A percentile compares a stretch with the other conserved stretches of the same genome.
phyloP scores from a whole-genome alignment of 2,797 vertebrate species.

The Fistularia tabacaria region DNA sequence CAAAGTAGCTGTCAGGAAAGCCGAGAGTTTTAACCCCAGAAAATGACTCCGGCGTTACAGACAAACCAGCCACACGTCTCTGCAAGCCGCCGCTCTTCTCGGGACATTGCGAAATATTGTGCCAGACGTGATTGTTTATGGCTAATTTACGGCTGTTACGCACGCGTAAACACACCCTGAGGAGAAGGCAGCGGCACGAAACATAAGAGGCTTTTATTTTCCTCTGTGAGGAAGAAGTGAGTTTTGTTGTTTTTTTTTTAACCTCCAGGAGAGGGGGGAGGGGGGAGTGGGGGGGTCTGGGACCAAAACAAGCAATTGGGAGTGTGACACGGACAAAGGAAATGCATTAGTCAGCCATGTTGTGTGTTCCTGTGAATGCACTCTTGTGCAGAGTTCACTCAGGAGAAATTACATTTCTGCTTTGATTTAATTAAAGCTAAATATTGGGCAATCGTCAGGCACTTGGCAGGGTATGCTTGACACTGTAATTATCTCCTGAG shows the following conservation, averaged over 20 bases:
- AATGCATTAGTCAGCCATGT: constrained; percentile 69
- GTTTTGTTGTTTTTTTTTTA: neutral
- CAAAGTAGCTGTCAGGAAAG: constrained; percentile 39
- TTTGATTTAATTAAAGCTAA: constrained; percentile 86
- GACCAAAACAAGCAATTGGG: constrained; percentile 55
- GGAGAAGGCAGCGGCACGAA: no score
- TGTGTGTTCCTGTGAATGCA: constrained; percentile 69
- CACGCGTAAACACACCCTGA: constrained; percentile 43
- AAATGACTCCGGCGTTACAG: constrained; percentile 17
- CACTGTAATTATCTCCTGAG: constrained; percentile 84
- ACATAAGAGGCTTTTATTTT: neutral
- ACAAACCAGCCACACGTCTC: constrained; percentile 4
- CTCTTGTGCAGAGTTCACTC: constrained; percentile 69
- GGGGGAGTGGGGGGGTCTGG: constrained; percentile 18
- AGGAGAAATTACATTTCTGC: constrained; percentile 81
- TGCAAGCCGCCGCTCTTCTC: constrained; percentile 7
- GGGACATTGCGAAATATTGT: constrained; percentile 6
- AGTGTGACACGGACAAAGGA: constrained; percentile 60
- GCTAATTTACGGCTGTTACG: constrained; percentile 56
- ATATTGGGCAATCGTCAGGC: constrained; percentile 80
- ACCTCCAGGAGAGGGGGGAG: constrained; percentile 29
- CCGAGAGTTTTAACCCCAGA: constrained; percentile 31
- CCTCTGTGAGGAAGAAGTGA: constrained; percentile 18
- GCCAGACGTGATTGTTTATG: constrained; percentile 53
- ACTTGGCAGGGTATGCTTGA: constrained; percentile 75